Evolutionary conservation across 2,113 vertebrate species (phyloP).

Genomic region (Rallus limicola): DNA sequence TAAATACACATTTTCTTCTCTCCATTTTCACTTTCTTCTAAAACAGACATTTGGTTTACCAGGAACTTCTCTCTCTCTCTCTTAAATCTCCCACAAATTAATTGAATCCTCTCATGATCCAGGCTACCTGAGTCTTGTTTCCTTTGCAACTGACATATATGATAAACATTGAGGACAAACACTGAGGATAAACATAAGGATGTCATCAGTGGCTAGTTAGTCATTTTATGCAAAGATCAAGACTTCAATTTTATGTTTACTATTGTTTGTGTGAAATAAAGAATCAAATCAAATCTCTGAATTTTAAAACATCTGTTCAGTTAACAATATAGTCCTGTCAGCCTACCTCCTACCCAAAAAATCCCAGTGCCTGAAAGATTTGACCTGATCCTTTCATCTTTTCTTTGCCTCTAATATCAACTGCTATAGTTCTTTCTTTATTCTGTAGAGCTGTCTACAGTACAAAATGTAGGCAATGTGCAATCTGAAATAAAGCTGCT

Average conservation of each 20-base stretch:
- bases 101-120: neutral
- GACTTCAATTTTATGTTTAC: neutral
- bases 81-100: neutral
- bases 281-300: neutral
- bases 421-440: neutral
- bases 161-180: neutral
- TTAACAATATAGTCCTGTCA: neutral
- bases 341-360: neutral
- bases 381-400: neutral
- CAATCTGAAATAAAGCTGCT: conserved; percentile 11
- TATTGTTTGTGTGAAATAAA: neutral
- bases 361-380: neutral
- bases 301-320: neutral
- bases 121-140: neutral
- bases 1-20: neutral
- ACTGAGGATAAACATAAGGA: neutral
- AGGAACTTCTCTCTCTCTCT: neutral
- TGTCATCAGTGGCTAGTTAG: neutral
- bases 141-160: neutral
- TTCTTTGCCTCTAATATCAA: neutral
- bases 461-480: neutral
- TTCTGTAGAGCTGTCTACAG: neutral
- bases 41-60: neutral
- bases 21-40: neutral
- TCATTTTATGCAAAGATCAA: neutral